Percentiles rank a stretch among this genome's conserved stretches.
Evolutionary conservation across 2,113 vertebrate species (phyloP).

Genomic region (Actinemys pallida): DNA sequence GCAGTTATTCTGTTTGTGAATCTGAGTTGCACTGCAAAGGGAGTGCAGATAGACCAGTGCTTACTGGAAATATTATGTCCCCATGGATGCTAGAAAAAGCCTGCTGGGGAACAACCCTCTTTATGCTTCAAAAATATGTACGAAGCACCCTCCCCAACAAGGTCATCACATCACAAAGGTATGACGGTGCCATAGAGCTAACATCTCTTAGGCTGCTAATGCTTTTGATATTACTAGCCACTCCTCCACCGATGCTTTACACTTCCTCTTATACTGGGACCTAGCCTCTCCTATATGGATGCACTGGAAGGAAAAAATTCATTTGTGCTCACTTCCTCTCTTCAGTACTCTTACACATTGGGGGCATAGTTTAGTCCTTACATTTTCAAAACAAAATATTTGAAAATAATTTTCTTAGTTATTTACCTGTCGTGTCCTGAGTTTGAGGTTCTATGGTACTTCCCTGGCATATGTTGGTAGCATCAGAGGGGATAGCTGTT

Average conservation of each 20-base stretch:
- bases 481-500: background rate
- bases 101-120: background rate
- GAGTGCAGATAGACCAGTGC: background rate
- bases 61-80: slow-evolving; percentile 8
- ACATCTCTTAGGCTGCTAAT: background rate
- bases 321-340: background rate
- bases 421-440: background rate
- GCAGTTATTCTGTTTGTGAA: background rate
- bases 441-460: background rate
- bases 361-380: background rate
- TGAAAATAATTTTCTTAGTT: background rate
- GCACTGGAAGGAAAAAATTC: background rate
- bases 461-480: background rate
- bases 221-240: background rate
- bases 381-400: background rate
- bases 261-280: background rate
- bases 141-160: background rate
- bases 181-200: background rate
- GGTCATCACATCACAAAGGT: background rate
- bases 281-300: background rate
- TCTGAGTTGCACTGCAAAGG: slow-evolving; percentile 5
- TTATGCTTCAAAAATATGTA: background rate
- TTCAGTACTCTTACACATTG: background rate
- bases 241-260: background rate
- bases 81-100: background rate